A percentile compares a stretch with the other conserved stretches of the same genome.
Evolutionary conservation across 1,140 invertebrate species (phyloP).

Genomic region (Dreissena polymorpha): DNA sequence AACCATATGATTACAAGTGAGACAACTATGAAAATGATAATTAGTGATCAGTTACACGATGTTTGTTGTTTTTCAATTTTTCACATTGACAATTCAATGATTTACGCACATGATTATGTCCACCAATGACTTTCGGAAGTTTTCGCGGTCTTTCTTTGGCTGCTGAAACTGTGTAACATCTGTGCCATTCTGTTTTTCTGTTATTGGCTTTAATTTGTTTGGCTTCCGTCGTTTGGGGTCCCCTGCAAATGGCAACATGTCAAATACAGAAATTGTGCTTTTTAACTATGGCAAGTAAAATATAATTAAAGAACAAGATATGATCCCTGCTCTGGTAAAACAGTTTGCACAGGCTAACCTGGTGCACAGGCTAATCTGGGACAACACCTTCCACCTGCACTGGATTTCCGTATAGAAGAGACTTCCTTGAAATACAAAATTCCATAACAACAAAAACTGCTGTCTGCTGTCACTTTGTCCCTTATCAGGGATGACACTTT

Average conservation of each 20-base stretch:
- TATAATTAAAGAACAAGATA: too few relatives aligned
- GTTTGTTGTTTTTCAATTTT: not conserved
- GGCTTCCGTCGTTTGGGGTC: conserved; percentile 69
- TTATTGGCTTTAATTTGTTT: conserved; percentile 71
- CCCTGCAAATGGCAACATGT: conserved; percentile 51
- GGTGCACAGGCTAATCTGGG: too few relatives aligned
- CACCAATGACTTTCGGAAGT: conserved; percentile 90
- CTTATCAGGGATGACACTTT: too few relatives aligned
- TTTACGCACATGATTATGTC: conserved; percentile 84
- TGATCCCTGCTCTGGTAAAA: too few relatives aligned
- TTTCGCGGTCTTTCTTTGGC: conserved; percentile 88
- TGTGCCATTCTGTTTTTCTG: conserved; percentile 63
- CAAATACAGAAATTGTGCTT: conserved; percentile 9
- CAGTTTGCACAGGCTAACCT: too few relatives aligned
- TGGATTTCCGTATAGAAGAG: too few relatives aligned
- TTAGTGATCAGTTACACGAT: too few relatives aligned
- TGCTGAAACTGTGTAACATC: conserved; percentile 70
- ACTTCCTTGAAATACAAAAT: too few relatives aligned
- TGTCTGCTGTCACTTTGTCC: not conserved
- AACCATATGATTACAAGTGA: too few relatives aligned
- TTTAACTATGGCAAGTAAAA: not conserved
- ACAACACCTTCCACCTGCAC: too few relatives aligned
- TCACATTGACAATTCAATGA: not conserved
- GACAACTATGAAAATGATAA: too few relatives aligned
- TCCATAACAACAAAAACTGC: too few relatives aligned